Conservation (phyloP, 2,888 invertebrate species). For the Nomada goodeniana region DNA sequence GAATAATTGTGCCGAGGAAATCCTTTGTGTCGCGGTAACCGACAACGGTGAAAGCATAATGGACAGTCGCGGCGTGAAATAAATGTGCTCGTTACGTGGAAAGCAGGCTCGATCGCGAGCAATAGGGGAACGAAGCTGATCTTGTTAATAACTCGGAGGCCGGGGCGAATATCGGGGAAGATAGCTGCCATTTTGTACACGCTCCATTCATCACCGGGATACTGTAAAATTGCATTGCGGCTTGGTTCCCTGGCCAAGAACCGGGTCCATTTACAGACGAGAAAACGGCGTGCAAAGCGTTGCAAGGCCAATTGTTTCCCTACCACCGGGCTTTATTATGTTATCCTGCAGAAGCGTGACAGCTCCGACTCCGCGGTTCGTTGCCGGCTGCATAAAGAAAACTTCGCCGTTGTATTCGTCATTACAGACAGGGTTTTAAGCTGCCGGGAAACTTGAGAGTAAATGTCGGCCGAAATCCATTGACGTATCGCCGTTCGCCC, state of each 20-base stretch:
- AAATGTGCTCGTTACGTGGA: slow-evolving; percentile 3
- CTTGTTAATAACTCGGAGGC: slow-evolving; percentile 53
- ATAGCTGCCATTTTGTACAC: slow-evolving; percentile 53
- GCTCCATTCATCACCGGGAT: slow-evolving; percentile 62
- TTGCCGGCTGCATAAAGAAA: not conserved
- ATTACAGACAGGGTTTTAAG: slow-evolving; percentile 27
- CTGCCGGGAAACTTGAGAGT: slow-evolving; percentile 30
- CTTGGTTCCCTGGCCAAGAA: slow-evolving; percentile 38
- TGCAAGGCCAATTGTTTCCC: slow-evolving; percentile 46
- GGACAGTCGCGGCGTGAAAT: not conserved
- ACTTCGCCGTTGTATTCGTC: slow-evolving; percentile 16
- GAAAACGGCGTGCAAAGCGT: slow-evolving; percentile 64
- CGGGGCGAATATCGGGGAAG: slow-evolving; percentile 55
- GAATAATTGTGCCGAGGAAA: too few species aligned
- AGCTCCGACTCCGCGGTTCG: not conserved
- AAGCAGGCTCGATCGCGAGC: slow-evolving; percentile 19
- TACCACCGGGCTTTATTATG: slow-evolving; percentile 39
- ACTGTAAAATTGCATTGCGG: slow-evolving; percentile 71
- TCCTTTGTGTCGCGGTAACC: too few species aligned
- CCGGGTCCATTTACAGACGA: slow-evolving; percentile 38
- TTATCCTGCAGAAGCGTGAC: slow-evolving; percentile 24
- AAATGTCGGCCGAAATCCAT: slow-evolving; percentile 24
- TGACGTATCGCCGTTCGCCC: not conserved
- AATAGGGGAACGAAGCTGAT: slow-evolving; percentile 35
- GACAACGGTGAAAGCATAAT: too few species aligned